Evolutionary conservation across 2,888 invertebrate species (phyloP).

Genomic region (Vanessa cardui): DNA sequence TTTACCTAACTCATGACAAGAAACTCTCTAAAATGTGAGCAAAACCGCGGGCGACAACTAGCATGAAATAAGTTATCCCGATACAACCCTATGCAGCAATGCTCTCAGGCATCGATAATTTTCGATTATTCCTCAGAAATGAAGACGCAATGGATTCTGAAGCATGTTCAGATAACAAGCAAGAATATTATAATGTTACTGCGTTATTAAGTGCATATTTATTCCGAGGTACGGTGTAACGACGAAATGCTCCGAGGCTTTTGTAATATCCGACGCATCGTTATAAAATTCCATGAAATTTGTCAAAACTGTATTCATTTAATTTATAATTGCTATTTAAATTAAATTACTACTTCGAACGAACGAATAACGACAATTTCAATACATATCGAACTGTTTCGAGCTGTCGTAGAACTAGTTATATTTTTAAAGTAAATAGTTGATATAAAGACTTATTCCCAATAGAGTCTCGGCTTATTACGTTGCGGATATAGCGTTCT

Average conservation of each 20-base stretch:
- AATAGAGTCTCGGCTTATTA: constrained; percentile 49
- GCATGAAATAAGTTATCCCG: not conserved
- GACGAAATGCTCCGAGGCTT: constrained; percentile 7
- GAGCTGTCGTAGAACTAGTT: not conserved
- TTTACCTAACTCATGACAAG: too few species aligned
- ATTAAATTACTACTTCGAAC: too few species aligned
- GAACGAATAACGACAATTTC: too few species aligned
- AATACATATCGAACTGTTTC: not conserved
- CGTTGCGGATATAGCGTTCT: constrained; percentile 55
- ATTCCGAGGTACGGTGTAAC: constrained; percentile 17
- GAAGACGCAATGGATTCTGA: constrained; percentile 24
- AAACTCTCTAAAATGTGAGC: too few species aligned
- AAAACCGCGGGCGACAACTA: too few species aligned
- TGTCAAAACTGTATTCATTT: not conserved
- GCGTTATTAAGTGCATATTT: constrained; percentile 25
- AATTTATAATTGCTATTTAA: not conserved
- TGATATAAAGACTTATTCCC: constrained; percentile 25
- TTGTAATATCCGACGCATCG: constrained; percentile 1
- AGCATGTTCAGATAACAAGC: constrained; percentile 18
- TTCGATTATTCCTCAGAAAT: constrained; percentile 23
- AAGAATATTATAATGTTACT: constrained; percentile 13
- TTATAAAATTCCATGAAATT: not conserved
- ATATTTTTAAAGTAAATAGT: not conserved
- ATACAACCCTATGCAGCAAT: constrained; percentile 14
- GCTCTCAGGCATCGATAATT: constrained; percentile 10